A percentile compares a stretch with the other conserved stretches of the same genome.
phyloP scores from a whole-genome alignment of 2,113 vertebrate genomes.

The Drymodes brunneopygia region DNA sequence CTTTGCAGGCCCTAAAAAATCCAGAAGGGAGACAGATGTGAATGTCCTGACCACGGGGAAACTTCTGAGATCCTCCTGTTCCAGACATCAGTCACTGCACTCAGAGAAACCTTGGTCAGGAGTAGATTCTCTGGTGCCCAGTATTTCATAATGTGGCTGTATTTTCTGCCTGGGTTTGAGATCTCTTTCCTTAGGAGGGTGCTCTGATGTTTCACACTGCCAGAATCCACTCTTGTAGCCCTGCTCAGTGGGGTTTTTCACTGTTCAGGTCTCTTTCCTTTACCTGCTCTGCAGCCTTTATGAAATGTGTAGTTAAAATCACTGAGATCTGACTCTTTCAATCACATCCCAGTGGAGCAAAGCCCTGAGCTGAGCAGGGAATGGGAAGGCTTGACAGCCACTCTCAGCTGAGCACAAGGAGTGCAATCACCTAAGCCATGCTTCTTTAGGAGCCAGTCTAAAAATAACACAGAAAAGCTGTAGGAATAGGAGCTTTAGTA shows the following conservation, averaged over 20 bases:
- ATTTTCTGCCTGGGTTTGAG: neutral
- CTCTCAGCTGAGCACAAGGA: neutral
- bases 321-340: neutral
- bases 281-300: neutral
- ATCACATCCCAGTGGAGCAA: neutral
- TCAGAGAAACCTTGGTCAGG: neutral
- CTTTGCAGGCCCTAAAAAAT: neutral
- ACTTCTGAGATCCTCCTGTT: neutral
- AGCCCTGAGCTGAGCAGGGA: conserved; percentile 1
- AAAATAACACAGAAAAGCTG: neutral
- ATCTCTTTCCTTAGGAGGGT: neutral
- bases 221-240: neutral
- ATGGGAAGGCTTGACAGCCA: neutral
- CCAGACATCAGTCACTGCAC: neutral
- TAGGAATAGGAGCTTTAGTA: neutral
- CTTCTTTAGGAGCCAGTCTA: neutral
- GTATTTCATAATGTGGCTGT: neutral
- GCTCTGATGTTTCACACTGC: neutral
- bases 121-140: neutral
- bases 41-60: neutral
- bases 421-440: neutral
- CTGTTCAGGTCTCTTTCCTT: neutral
- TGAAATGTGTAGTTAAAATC: neutral
- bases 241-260: neutral
- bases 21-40: neutral